These are phyloP conservation scores for Yponomeuta cagnagella DNA, from an alignment of 2,888 invertebrate species.

Conservation along the genomic window DNA sequence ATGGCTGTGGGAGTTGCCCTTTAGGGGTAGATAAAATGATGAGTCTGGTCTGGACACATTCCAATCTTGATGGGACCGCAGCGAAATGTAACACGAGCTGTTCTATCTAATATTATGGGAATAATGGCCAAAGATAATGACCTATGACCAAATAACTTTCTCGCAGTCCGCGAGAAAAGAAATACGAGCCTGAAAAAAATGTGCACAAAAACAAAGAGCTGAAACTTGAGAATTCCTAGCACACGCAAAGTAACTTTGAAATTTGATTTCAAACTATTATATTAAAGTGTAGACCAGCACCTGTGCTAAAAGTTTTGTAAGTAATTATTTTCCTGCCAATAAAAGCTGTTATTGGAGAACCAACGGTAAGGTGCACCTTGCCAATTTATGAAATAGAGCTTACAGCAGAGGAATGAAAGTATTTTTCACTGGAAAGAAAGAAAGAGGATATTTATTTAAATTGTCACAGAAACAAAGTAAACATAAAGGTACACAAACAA, in stretches of 20 bases:
- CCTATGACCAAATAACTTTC: not conserved
- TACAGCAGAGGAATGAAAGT: too few relatives aligned
- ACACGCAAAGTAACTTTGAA: not conserved
- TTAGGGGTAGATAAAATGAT: slow-evolving; percentile 8
- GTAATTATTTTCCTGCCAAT: not conserved
- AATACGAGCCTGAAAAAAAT: not conserved
- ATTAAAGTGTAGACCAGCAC: not conserved
- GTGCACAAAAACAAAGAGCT: too few relatives aligned
- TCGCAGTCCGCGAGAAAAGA: not conserved
- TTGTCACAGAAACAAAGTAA: too few relatives aligned
- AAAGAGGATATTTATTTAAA: too few relatives aligned
- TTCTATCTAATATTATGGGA: not conserved
- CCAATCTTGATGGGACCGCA: slow-evolving; percentile 8
- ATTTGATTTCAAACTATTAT: slow-evolving; percentile 5
- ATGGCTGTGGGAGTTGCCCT: not conserved
- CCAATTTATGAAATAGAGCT: too few relatives aligned
- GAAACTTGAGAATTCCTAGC: too few relatives aligned
- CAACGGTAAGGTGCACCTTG: not conserved
- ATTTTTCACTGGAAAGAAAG: too few relatives aligned
- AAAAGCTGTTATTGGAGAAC: not conserved
- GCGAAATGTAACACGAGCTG: not conserved
- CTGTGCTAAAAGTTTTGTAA: slow-evolving; percentile 1
- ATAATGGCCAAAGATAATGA: not conserved
- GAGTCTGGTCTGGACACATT: slow-evolving; percentile 1
- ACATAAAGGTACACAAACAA: too few relatives aligned